phyloP scores from a whole-genome alignment of 2,797 vertebrate species.

The Anguilla anguilla region DNA sequence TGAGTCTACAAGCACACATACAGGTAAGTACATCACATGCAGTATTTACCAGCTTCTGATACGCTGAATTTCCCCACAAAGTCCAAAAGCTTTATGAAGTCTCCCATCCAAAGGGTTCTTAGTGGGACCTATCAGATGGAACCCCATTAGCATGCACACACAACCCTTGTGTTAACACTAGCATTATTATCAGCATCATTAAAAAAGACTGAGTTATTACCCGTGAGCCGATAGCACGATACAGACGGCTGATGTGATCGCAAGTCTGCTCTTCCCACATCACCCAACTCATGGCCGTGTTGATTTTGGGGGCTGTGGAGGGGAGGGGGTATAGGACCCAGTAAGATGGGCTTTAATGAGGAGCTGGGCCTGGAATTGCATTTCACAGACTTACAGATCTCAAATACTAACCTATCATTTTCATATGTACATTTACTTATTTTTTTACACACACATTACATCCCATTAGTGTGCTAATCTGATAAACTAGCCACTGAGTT shows the following conservation, averaged over 20 bases:
- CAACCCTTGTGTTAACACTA: background rate
- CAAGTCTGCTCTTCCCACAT: slow-evolving; percentile 90
- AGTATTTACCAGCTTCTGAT: slow-evolving; percentile 72
- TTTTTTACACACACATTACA: background rate
- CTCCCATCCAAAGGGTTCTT: slow-evolving; percentile 84
- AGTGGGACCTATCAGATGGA: slow-evolving; percentile 75
- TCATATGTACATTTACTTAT: background rate
- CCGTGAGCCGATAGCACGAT: slow-evolving; percentile 81
- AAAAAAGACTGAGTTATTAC: slow-evolving; percentile 68
- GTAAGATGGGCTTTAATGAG: background rate
- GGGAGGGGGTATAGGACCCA: background rate
- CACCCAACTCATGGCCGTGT: slow-evolving; percentile 76
- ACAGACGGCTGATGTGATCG: slow-evolving; percentile 76
- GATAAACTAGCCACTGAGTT: background rate
- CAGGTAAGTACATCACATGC: background rate
- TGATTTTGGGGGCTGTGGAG: slow-evolving; percentile 85
- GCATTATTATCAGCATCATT: too few relatives aligned
- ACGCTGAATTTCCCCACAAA: slow-evolving; percentile 78
- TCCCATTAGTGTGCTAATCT: background rate
- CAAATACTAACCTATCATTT: background rate
- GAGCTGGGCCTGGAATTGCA: background rate
- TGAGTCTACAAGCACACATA: background rate
- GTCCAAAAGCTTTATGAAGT: slow-evolving; percentile 81
- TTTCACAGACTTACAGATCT: background rate
- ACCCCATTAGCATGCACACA: background rate